A percentile compares a stretch with the other conserved stretches of the same genome.
Conservation (phyloP, 1,140 invertebrate species). For the Asobara japonica region DNA sequence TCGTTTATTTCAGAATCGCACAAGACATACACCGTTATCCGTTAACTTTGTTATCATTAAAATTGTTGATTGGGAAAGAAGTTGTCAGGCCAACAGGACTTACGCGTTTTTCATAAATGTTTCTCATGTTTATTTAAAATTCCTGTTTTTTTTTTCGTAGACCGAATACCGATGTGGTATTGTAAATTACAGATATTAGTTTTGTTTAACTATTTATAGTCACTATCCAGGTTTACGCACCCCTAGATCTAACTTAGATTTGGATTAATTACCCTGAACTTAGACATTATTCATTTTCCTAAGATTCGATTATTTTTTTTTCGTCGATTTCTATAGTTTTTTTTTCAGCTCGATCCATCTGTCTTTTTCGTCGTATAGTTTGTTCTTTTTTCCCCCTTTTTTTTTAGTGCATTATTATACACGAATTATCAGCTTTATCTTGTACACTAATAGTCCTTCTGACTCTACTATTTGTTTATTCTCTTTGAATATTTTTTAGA, state of each 20-base stretch:
- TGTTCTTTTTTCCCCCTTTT: slow-evolving; percentile 14
- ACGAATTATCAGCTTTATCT: slow-evolving; percentile 49
- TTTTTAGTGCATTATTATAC: slow-evolving; percentile 48
- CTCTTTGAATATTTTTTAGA: slow-evolving; percentile 51
- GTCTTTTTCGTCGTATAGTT: slow-evolving; percentile 20
- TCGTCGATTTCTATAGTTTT: slow-evolving; percentile 24
- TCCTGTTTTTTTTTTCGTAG: slow-evolving; percentile 14
- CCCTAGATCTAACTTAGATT: slow-evolving; percentile 55
- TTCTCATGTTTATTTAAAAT: background rate
- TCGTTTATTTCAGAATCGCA: slow-evolving; percentile 67
- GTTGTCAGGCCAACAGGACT: slow-evolving; percentile 15
- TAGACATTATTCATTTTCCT: slow-evolving; percentile 55
- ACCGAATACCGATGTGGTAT: background rate
- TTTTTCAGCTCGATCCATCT: slow-evolving; percentile 30
- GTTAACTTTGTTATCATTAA: slow-evolving; percentile 65
- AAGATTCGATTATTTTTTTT: slow-evolving; percentile 53
- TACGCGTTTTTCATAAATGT: no score
- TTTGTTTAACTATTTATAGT: background rate
- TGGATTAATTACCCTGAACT: slow-evolving; percentile 64
- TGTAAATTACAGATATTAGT: slow-evolving; percentile 1
- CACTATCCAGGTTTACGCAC: slow-evolving; percentile 33
- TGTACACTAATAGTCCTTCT: slow-evolving; percentile 1
- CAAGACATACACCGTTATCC: slow-evolving; percentile 68
- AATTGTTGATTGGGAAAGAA: slow-evolving; percentile 51
- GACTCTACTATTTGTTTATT: slow-evolving; percentile 40